A percentile compares a stretch with the other conserved stretches of the same genome.
Conservation (phyloP, 2,888 invertebrate genomes). For the Lasioglossum malachurum region DNA sequence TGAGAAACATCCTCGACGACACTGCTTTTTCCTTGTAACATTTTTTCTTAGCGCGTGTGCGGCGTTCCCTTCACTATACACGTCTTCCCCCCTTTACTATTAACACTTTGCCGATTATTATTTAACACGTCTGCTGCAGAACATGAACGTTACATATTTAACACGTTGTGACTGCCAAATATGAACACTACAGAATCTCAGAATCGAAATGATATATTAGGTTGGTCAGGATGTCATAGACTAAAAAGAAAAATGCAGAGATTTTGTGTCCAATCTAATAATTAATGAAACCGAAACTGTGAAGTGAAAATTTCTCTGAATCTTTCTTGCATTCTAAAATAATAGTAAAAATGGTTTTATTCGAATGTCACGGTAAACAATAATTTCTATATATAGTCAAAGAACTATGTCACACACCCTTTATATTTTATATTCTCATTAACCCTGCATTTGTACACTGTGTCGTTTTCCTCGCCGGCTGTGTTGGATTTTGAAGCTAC, state of each 20-base stretch:
- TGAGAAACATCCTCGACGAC: not conserved
- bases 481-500: not conserved
- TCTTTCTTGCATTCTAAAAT: not conserved
- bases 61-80: not conserved
- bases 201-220: not conserved
- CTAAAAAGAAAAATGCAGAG: not conserved
- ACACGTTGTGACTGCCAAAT: not conserved
- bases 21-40: slow-evolving; percentile 7
- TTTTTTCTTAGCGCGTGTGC: not conserved
- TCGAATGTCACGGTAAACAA: not conserved
- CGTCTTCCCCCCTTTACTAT: not conserved
- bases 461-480: not conserved
- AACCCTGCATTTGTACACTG: not conserved
- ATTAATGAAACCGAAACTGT: not conserved
- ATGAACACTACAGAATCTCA: not conserved
- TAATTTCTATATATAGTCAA: not conserved
- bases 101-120: not conserved
- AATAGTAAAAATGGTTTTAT: not conserved
- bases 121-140: not conserved
- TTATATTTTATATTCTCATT: not conserved
- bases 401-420: not conserved
- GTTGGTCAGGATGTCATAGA: not conserved
- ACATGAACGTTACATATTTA: not conserved
- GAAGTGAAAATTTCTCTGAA: not conserved
- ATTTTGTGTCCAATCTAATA: not conserved